Base-by-base conservation (phyloP, 2,888 invertebrate species). In the Hypselothyrea guttata region DNA sequence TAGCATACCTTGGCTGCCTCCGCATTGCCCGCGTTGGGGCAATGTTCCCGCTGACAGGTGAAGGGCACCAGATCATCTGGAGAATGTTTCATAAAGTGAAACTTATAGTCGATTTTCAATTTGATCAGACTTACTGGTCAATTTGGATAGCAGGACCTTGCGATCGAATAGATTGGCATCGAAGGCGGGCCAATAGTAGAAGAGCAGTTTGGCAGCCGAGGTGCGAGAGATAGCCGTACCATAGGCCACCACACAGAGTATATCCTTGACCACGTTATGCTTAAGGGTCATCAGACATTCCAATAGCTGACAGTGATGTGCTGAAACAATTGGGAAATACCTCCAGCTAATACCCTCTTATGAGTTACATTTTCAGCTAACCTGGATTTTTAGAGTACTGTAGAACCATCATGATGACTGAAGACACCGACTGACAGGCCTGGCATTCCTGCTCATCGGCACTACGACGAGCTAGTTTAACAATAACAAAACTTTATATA, bases 131-230 rank as follows among this genome's bases (percentile, higher is more conserved):
- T 91, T 88, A 96, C 97, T 96, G 69, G 96, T 94, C 85, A 97
- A 94, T 91, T 96, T 96, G 85, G 96, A 95, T 53, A 97, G 93
- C 54, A 97, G 92, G 1, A 95, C 95, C 86, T 96, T 95, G 51
- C 97, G 92, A 88, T 98, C 98, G 83, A 97, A 96, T 4, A 97
- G 93, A 86, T 96, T 96, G 16, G 98, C 96, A 90, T 98, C 98
- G 86, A 99, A 95, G 2, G 98, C 96, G 3, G 99, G 99, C 98
- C 99, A 99, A 90, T 99, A 99, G 91, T 98, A 98, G 91, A 99
- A 99, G 44, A 99, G 92, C 33, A 99, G 92, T 91, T 98, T 98
- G 48, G 98, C 98, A 1, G 99, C 99, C 0, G 98, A 97, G n/a
- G 97, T 94, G 46, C 98, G 91, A 0, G 98, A 96, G 46, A 95